Evolutionary conservation across 2,113 vertebrate species (phyloP).

Genomic region (Numenius arquata): DNA sequence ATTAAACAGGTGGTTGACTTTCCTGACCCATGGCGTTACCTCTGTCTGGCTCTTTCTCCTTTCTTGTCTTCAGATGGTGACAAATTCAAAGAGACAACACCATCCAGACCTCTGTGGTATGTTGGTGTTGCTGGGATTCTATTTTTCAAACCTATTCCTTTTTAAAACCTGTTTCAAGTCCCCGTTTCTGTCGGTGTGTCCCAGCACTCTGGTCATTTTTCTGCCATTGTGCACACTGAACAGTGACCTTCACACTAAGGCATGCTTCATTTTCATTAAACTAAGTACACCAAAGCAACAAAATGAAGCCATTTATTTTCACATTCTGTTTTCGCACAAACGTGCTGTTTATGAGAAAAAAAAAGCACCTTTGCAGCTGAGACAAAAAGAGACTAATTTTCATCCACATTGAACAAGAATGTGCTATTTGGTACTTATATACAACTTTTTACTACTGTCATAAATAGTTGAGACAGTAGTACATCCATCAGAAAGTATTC

Average conservation of each 20-base stretch:
- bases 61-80: background rate
- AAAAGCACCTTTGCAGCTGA: background rate
- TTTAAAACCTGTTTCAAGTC: background rate
- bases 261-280: background rate
- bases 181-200: accelerated
- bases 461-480: background rate
- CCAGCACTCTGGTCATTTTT: background rate
- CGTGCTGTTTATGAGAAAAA: background rate
- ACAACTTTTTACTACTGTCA: background rate
- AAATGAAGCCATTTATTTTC: slow-evolving; percentile 36
- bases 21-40: background rate
- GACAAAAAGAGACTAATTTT: background rate
- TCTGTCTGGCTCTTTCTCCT: background rate
- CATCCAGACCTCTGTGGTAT: background rate
- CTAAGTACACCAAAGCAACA: background rate
- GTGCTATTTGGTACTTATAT: background rate
- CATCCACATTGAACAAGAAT: background rate
- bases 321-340: background rate
- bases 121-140: background rate
- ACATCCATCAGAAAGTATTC: background rate
- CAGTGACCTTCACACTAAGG: background rate
- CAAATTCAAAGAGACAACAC: background rate
- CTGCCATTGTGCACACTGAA: background rate
- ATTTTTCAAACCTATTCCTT: background rate
- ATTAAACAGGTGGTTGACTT: background rate